Evolutionary conservation across 2,797 vertebrate species (phyloP).

Genomic region (Gadopsis marmoratus): DNA sequence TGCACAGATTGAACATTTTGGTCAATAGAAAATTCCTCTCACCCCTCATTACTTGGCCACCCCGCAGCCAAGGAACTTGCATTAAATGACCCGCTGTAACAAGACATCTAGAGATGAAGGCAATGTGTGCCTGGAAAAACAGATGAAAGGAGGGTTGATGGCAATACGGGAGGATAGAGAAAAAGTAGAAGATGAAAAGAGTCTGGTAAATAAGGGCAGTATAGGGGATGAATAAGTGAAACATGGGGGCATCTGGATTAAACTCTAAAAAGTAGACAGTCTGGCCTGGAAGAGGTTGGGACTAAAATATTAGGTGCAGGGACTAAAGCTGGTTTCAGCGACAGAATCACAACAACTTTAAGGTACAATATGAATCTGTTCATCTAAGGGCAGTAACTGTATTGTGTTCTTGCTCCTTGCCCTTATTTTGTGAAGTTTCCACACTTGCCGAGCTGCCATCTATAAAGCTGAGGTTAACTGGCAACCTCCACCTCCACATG

Average conservation of each 20-base stretch:
- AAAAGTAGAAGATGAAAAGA: conserved; percentile 61
- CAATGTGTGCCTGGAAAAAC: conserved; percentile 48
- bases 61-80: conserved; percentile 24
- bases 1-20: conserved; percentile 28
- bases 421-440: background rate
- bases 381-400: background rate
- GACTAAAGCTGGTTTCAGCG: conserved; percentile 5
- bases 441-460: background rate
- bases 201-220: conserved; percentile 52
- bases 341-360: background rate
- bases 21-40: conserved; percentile 13
- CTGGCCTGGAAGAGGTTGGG: conserved; percentile 1
- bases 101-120: conserved; percentile 51
- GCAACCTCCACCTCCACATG: background rate
- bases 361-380: conserved; percentile 1
- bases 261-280: conserved; percentile 9
- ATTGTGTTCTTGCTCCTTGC: background rate
- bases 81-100: conserved; percentile 39
- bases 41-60: conserved; percentile 6
- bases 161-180: conserved; percentile 42
- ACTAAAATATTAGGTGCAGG: background rate
- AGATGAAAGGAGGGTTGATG: conserved; percentile 71
- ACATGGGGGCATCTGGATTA: conserved; percentile 31
- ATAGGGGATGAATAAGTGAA: conserved; percentile 32
- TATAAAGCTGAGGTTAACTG: conserved; percentile 11